Evolutionary conservation across 2,797 vertebrate genomes (phyloP).

Genomic region (Bradypodion ventrale): DNA sequence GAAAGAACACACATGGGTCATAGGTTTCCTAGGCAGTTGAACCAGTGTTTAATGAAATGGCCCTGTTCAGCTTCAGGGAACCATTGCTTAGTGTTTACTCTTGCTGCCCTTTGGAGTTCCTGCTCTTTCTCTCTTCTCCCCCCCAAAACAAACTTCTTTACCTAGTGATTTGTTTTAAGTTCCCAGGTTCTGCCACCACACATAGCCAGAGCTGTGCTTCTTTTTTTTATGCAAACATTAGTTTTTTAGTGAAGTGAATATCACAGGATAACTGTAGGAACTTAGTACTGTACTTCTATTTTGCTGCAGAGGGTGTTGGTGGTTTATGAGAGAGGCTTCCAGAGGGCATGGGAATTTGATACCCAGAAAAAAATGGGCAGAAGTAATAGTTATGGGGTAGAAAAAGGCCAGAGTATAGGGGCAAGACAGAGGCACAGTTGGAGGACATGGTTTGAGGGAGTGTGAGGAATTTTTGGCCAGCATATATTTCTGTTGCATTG

Average conservation of each 20-base stretch:
- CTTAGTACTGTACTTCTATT: not conserved
- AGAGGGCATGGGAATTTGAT: slow-evolving; percentile 23
- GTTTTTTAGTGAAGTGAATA: not conserved
- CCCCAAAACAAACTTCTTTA: not conserved
- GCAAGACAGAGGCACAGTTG: not conserved
- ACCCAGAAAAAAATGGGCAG: not conserved
- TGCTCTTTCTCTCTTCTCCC: not conserved
- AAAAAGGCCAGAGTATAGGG: not conserved
- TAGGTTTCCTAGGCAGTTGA: not conserved
- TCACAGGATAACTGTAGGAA: not conserved
- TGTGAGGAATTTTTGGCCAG: not conserved
- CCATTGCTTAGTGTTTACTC: not conserved
- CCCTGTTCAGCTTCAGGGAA: not conserved
- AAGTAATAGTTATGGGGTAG: not conserved
- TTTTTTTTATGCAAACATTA: not conserved
- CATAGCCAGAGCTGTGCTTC: not conserved
- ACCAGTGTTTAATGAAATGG: not conserved
- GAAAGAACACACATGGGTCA: not conserved
- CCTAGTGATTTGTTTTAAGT: not conserved
- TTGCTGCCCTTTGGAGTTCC: not conserved
- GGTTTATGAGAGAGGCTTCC: slow-evolving; percentile 4
- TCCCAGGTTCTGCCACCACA: not conserved
- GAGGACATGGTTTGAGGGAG: not conserved
- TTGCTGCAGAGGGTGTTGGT: not conserved
- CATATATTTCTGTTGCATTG: not conserved